Conservation (phyloP, 2,797 vertebrate species). For the Neosilurus hyrtlii region DNA sequence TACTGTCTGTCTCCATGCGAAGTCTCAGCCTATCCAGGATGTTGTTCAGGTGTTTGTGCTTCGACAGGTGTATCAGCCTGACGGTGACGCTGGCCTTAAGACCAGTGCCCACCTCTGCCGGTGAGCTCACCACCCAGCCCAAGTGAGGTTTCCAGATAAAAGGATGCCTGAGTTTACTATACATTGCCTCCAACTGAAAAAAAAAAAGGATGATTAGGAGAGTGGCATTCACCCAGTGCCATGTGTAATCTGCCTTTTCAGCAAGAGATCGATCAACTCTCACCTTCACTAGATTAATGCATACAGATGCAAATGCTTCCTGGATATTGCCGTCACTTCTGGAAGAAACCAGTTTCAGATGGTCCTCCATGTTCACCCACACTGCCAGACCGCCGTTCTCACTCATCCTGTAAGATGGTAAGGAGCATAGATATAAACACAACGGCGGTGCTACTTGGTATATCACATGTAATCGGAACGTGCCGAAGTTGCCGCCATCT, state of each 20-base stretch:
- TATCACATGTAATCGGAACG: no score
- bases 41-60: conserved; percentile 58
- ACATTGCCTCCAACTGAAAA: conserved; percentile 64
- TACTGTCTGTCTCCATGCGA: conserved; percentile 55
- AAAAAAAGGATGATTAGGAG: not conserved
- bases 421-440: not conserved
- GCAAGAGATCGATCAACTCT: not conserved
- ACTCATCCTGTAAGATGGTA: conserved; percentile 61
- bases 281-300: conserved; percentile 54
- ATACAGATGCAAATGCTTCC: conserved; percentile 63
- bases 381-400: conserved; percentile 60
- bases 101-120: conserved; percentile 72
- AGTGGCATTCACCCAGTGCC: not conserved
- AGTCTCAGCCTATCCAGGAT: conserved; percentile 62
- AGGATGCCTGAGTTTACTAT: conserved; percentile 61
- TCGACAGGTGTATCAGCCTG: conserved; percentile 60
- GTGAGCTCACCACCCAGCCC: conserved; percentile 73
- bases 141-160: conserved; percentile 73
- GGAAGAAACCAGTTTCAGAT: conserved; percentile 64
- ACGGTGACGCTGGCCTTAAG: conserved; percentile 63
- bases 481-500: no score
- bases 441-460: no score
- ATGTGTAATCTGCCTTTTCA: not conserved
- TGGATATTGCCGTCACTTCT: conserved; percentile 63
- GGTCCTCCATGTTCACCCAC: conserved; percentile 74